Base-by-base conservation (phyloP, 2,888 invertebrate species). In the Eubasilissa splendida region DNA sequence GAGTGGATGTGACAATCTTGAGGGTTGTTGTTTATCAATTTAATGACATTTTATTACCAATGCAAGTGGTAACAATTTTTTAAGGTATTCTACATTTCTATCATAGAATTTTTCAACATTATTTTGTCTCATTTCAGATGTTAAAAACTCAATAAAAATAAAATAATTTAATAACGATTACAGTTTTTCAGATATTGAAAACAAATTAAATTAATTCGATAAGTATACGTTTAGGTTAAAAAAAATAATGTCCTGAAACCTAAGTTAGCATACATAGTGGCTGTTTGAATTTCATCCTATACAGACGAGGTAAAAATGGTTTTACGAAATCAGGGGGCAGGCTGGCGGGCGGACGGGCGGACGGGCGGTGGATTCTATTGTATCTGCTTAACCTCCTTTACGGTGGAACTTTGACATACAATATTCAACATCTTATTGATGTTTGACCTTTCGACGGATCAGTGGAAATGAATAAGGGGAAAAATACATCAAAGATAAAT, bases 401-500 rank as follows among this genome's bases (percentile, higher is more conserved):
- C 33, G 68, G 50, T 68, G 50, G 50, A 68, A 68, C 52, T 68
- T 68, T 68, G 68, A 68, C 68, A 68, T 68, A 68, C 52, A 68
- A 68, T 50, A 68, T 68, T 68, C 68, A 68, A 68, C 68, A 68
- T 68, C 68, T 68, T 68, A 68, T 68, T 68, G 68, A 68, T 68
- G 68, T 68, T 50, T 68, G 68, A 68, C 68, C 68, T 50, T 68
- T 68, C 68, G 14, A 52, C 33, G 68, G 68, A 68, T 68, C 68
- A 68, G 68, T 68, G 50, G 68, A 50, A 68, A 68, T 50, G 68
- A 68, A 68, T 52, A 68, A 68, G n/a, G 68, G 50, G 14, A 68
- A 68, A 50, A 68, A 68, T n/a, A 68, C 68, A 68, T 68, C 68
- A 68, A 68, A 68, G 68, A 14, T 12, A 68, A 50, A 50, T 50